These are phyloP conservation scores for Liodrosophila aerea DNA, from an alignment of 2,888 invertebrate genomes.

Conservation along the genomic window DNA sequence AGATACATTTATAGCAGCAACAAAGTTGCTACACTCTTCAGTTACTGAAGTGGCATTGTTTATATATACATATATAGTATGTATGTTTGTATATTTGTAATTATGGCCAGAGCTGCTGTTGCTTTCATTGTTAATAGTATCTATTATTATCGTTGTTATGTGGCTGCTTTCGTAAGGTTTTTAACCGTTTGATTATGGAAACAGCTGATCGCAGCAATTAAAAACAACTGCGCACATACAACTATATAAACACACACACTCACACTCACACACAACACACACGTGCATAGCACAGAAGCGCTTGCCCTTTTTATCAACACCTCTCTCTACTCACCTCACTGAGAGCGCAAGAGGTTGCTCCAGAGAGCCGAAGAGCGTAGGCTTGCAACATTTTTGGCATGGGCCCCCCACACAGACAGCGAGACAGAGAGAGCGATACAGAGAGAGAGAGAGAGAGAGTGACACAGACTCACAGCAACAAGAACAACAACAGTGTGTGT, in stretches of 20 bases:
- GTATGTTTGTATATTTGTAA: not conserved
- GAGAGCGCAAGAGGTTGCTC: not conserved
- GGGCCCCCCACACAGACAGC: slow-evolving; percentile 23
- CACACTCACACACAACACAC: slow-evolving; percentile 8
- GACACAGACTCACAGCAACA: too few relatives aligned
- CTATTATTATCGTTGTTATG: slow-evolving; percentile 25
- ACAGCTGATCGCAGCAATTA: slow-evolving; percentile 65
- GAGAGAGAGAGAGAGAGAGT: slow-evolving; percentile 14
- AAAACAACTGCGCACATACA: slow-evolving; percentile 67
- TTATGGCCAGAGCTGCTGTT: slow-evolving; percentile 4
- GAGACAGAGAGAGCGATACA: slow-evolving; percentile 7
- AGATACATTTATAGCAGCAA: slow-evolving; percentile 5
- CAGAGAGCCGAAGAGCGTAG: slow-evolving; percentile 9
- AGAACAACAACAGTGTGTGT: slow-evolving; percentile 47
- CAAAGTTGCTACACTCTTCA: slow-evolving; percentile 23
- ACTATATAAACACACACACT: slow-evolving; percentile 14
- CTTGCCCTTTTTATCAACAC: slow-evolving; percentile 49
- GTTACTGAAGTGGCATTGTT: slow-evolving; percentile 11
- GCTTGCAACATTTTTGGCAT: slow-evolving; percentile 44
- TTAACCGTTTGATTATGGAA: slow-evolving; percentile 54
- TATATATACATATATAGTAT: slow-evolving; percentile 11
- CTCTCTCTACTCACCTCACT: slow-evolving; percentile 3
- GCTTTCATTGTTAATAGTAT: slow-evolving; percentile 11
- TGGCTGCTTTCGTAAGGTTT: slow-evolving; percentile 40
- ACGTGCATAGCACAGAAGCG: slow-evolving; percentile 11